These are phyloP conservation scores for Embiotoca jacksoni DNA, from an alignment of 2,113 vertebrate species.

Conservation along the genomic window DNA sequence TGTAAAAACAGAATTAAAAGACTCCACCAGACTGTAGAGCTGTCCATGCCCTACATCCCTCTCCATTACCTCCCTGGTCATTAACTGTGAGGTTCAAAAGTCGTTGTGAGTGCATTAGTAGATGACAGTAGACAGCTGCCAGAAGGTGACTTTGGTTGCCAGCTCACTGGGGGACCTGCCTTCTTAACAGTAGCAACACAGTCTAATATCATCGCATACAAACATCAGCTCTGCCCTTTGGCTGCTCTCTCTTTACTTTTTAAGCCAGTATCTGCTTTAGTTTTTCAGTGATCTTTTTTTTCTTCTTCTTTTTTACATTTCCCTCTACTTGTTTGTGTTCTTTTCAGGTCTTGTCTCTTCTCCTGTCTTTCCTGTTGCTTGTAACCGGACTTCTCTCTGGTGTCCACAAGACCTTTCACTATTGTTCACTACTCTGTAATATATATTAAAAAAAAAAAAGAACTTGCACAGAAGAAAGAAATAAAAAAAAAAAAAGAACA, in stretches of 20 bases:
- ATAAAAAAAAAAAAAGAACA: too few species aligned
- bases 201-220: constrained; percentile 31
- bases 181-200: constrained; percentile 62
- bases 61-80: constrained; percentile 66
- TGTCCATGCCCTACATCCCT: constrained; percentile 58
- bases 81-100: constrained; percentile 71
- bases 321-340: background rate
- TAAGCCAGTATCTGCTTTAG: background rate
- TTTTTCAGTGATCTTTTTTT: background rate
- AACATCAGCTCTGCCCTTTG: constrained; percentile 33
- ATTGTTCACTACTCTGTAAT: too few species aligned
- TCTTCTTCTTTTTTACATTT: background rate
- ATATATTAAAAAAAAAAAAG: too few species aligned
- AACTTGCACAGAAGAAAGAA: too few species aligned
- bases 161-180: constrained; percentile 55
- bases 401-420: too few species aligned
- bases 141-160: constrained; percentile 80
- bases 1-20: constrained; percentile 10
- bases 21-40: constrained; percentile 24
- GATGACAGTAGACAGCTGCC: constrained; percentile 77
- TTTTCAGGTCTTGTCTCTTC: constrained; percentile 1
- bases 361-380: background rate
- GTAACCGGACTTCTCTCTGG: too few species aligned
- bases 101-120: constrained; percentile 74
- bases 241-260: background rate